Conservation (phyloP, 2,113 vertebrate genomes). For the Progne subis region DNA sequence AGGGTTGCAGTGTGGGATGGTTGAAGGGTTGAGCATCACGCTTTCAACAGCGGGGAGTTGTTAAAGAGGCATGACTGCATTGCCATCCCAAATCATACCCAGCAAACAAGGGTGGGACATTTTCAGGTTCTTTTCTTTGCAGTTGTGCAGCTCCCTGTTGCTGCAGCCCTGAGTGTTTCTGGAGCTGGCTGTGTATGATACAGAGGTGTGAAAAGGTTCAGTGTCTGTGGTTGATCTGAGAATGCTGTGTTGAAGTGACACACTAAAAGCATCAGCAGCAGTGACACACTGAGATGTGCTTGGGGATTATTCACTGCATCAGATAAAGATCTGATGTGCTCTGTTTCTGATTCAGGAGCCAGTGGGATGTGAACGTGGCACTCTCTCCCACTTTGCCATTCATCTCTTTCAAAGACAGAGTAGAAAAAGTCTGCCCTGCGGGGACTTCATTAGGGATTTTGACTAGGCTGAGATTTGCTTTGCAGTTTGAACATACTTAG, state of each 20-base stretch:
- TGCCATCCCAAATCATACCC: not conserved
- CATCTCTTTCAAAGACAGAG: slow-evolving; percentile 50
- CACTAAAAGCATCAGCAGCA: slow-evolving; percentile 18
- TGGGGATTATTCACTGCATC: slow-evolving; percentile 27
- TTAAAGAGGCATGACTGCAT: not conserved
- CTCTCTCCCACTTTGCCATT: slow-evolving; percentile 30
- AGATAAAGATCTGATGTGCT: slow-evolving; percentile 42
- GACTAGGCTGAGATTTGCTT: slow-evolving; percentile 14
- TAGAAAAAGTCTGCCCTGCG: not conserved
- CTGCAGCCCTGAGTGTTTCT: not conserved
- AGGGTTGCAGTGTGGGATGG: not conserved
- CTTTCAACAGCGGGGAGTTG: fast-evolving
- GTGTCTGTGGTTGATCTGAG: not conserved
- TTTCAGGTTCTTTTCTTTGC: not conserved
- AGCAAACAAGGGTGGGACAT: fast-evolving
- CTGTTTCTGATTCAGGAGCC: slow-evolving; percentile 37
- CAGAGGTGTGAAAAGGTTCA: not conserved
- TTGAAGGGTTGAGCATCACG: not conserved
- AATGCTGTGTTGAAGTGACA: slow-evolving; percentile 24
- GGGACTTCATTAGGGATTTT: slow-evolving; percentile 47
- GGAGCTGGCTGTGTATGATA: not conserved
- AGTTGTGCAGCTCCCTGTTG: not conserved
- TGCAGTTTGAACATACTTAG: not conserved
- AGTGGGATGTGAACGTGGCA: not conserved
- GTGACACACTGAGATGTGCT: slow-evolving; percentile 22